Percentiles rank a stretch among this genome's conserved stretches.
Conservation (phyloP, 2,888 invertebrate genomes). For the Hetaerina titia region DNA sequence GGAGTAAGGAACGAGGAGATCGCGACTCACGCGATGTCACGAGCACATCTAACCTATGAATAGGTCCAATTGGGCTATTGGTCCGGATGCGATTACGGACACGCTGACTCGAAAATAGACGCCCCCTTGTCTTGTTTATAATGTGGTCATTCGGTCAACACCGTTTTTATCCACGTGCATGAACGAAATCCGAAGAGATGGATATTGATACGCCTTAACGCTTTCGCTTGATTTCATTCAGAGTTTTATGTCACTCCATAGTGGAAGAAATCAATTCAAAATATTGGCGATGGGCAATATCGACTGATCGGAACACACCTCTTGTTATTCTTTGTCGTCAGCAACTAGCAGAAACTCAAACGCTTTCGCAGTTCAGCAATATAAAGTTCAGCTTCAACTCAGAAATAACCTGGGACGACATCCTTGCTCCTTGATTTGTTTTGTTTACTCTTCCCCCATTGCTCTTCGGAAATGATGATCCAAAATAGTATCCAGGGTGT, state of each 20-base stretch:
- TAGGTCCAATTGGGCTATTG: conserved; percentile 52
- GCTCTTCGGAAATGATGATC: too few relatives aligned
- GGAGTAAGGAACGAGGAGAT: neutral
- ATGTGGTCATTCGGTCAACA: conserved; percentile 1
- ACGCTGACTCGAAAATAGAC: conserved; percentile 17
- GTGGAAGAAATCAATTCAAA: too few relatives aligned
- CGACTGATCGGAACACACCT: neutral
- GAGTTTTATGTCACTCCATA: neutral
- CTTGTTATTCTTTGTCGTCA: neutral
- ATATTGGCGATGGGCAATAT: neutral
- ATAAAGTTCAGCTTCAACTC: neutral
- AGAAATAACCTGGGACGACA: neutral
- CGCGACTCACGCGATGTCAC: neutral
- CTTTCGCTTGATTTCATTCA: neutral
- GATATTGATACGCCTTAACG: neutral
- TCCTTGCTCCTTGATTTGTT: neutral
- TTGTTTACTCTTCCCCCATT: too few relatives aligned
- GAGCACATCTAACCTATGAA: conserved; percentile 31
- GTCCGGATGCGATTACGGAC: conserved; percentile 17
- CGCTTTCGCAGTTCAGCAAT: neutral
- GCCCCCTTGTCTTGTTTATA: neutral
- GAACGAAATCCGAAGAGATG: neutral
- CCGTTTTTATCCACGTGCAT: neutral
- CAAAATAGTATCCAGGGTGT: too few relatives aligned
- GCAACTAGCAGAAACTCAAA: neutral